A percentile compares a stretch with the other conserved stretches of the same genome.
Evolutionary conservation across 1,140 invertebrate species (phyloP).

Genomic region (Zaprionus capensis): DNA sequence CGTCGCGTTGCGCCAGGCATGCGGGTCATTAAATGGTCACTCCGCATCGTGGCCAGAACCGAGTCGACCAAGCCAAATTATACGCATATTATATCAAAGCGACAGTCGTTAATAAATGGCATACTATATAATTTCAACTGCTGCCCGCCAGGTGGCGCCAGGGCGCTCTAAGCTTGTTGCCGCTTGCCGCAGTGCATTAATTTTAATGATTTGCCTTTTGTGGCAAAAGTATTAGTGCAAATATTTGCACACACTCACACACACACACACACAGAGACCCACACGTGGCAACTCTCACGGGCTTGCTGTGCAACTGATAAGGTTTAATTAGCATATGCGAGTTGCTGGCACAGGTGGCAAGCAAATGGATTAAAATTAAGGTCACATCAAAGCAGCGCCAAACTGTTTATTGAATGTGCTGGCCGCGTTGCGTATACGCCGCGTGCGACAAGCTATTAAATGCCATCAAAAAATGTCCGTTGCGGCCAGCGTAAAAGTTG

Average conservation of each 20-base stretch:
- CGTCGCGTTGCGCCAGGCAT: conserved; percentile 24
- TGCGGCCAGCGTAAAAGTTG: conserved; percentile 1
- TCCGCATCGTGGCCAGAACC: not conserved
- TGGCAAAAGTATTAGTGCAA: conserved; percentile 69
- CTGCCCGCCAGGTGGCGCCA: not conserved
- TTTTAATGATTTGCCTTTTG: conserved; percentile 76
- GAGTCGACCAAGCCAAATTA: conserved; percentile 22
- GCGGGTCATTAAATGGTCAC: conserved; percentile 68
- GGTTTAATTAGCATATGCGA: conserved; percentile 58
- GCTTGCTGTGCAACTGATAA: conserved; percentile 52
- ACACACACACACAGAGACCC: not conserved
- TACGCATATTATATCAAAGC: conserved; percentile 19
- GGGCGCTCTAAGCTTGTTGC: not conserved
- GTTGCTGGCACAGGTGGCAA: conserved; percentile 3
- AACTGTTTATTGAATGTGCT: conserved; percentile 32
- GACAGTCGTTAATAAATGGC: not conserved
- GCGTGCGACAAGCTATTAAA: conserved; percentile 17
- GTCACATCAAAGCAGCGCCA: conserved; percentile 30
- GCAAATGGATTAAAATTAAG: conserved; percentile 45
- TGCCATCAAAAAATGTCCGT: conserved; percentile 2
- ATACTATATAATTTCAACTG: conserved; percentile 26
- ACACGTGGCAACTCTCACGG: not conserved
- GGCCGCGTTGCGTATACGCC: conserved; percentile 47
- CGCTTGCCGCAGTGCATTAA: conserved; percentile 67
- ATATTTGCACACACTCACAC: conserved; percentile 55